Percentiles rank a stretch among this genome's conserved stretches.
Conservation (phyloP, 2,797 vertebrate genomes). For the Numenius phaeopus region DNA sequence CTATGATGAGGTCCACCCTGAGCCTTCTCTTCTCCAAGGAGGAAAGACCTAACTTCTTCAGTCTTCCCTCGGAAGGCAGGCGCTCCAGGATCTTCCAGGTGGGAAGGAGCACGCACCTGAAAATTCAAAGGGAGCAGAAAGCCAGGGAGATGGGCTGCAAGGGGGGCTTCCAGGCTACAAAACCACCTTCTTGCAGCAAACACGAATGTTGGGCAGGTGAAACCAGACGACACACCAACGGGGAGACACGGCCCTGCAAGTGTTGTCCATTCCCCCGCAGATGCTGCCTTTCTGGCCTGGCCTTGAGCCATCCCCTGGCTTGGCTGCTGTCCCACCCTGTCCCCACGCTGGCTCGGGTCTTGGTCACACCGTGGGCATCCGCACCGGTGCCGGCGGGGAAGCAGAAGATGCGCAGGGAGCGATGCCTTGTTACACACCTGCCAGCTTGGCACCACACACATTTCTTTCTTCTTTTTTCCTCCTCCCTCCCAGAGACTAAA, state of each 20-base stretch:
- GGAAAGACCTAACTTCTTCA: background rate
- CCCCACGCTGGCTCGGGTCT: accelerated
- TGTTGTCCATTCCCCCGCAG: background rate
- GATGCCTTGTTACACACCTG: background rate
- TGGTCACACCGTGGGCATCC: accelerated
- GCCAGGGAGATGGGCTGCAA: background rate
- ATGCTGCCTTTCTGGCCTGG: background rate
- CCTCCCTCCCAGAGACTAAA: background rate
- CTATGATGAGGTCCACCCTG: background rate
- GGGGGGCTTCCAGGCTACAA: accelerated
- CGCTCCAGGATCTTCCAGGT: background rate
- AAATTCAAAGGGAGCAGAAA: background rate
- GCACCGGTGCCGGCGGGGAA: accelerated
- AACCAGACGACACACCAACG: accelerated
- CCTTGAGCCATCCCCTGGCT: background rate
- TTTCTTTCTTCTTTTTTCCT: accelerated
- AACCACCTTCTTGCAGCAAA: background rate
- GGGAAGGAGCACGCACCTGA: background rate
- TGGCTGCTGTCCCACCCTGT: background rate
- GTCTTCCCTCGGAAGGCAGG: background rate
- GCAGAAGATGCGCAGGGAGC: background rate
- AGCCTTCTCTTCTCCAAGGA: background rate
- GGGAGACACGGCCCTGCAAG: background rate
- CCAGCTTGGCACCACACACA: accelerated
- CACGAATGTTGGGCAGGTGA: accelerated